Evolutionary conservation across 2,888 invertebrate genomes (phyloP), one percentile per base, ranked within the genome.

Genomic region (Lepidochrysops patricia): DNA sequence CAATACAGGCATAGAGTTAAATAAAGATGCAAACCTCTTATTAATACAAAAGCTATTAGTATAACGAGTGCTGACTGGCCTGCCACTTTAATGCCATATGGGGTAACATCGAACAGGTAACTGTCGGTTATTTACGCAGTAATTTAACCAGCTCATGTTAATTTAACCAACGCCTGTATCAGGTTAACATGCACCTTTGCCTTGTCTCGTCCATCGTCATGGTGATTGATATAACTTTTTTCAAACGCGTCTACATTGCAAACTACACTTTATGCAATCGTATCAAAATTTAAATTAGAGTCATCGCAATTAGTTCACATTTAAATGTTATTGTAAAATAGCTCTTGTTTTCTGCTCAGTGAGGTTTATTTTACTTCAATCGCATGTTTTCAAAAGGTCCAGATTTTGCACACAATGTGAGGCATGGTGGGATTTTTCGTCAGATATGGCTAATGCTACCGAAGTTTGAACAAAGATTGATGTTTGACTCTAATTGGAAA

Each of bases 211-310:
- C 74, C 73, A 81, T 82, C 77, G 79, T 83, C 83, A 77, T 71
- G 71, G 72, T 85, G 85, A 85, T 85, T 84, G 84, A 85, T 85
- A 82, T 74, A 74, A 80, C 79, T 84, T 84, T 84, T 43, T 83
- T 83, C 80, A 75, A 75, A 71, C 71, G 67, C 68, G 67, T 62
- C 65, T 66, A 72, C 70, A 74, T 72, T 7, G 0, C 26, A 13
- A 27, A 58, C 26, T 37, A 57, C 61, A 35, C 48, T 57, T 2
- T 67, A 63, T n/a, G 4, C 0, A 4, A 2, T 12, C 0, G 0
- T 1, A 0, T 2, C 66, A 70, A 61, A 66, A 66, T 66, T 12
- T n/a, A 66, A 57, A 32, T 32, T 7, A 29, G 19, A 12, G 66
- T 66, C 25, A 2, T 54, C 26, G 12, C 3, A 4, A n/a, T 19